Percentiles rank a stretch among this genome's conserved stretches.
phyloP scores from a whole-genome alignment of 2,113 vertebrate genomes.

The Pseudolaguvia tuberculata region DNA sequence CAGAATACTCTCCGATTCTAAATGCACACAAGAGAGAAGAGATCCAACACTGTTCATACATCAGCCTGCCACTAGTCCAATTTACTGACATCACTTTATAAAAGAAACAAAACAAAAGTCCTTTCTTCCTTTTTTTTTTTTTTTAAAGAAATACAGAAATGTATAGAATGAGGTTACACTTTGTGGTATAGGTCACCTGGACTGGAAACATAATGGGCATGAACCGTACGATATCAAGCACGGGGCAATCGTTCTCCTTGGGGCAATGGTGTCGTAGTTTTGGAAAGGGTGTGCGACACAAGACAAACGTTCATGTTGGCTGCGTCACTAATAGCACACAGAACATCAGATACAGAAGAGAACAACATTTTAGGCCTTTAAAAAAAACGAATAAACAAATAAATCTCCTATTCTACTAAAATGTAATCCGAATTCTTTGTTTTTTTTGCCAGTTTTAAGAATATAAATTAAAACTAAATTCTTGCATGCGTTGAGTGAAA shows the following conservation, averaged over 20 bases:
- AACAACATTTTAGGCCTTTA: constrained; percentile 93
- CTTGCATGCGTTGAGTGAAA: constrained; percentile 20
- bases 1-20: constrained; percentile 61
- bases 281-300: constrained; percentile 99
- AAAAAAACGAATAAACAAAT: constrained; percentile 33
- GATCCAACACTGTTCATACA: constrained; percentile 54
- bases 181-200: constrained; percentile 99
- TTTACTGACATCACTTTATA: constrained; percentile 30
- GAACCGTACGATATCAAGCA: constrained; percentile 99
- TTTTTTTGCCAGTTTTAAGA: constrained; percentile 13
- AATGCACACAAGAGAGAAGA: constrained; percentile 63
- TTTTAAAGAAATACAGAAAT: constrained; percentile 51
- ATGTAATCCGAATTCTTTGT: constrained; percentile 7
- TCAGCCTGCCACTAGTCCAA: constrained; percentile 44
- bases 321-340: constrained; percentile 99
- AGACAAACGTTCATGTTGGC: constrained; percentile 99
- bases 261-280: constrained; percentile 96
- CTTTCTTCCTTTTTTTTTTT: constrained; percentile 49
- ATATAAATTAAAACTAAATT: constrained; percentile 10
- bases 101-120: constrained; percentile 46
- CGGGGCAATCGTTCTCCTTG: constrained; percentile 92
- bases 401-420: constrained; percentile 53
- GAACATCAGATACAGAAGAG: constrained; percentile 99
- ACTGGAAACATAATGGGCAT: constrained; percentile 99
- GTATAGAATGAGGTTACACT: constrained; percentile 98